phyloP scores from a whole-genome alignment of 2,797 vertebrate genomes.

The Propithecus deckenii region DNA sequence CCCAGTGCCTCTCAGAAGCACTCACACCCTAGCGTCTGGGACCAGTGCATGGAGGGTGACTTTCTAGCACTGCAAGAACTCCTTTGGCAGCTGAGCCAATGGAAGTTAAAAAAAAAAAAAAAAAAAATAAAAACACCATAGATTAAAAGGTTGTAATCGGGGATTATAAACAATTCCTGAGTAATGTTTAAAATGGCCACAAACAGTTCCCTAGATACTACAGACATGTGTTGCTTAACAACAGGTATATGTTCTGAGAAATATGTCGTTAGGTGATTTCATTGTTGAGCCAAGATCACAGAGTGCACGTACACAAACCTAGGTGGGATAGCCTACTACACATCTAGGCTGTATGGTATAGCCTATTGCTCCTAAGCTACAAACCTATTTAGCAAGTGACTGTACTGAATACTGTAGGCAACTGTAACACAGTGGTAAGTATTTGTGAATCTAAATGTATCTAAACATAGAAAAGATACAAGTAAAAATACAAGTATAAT shows the following conservation, averaged over 20 bases:
- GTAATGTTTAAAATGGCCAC: slow-evolving; percentile 17
- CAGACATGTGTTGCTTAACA: background rate
- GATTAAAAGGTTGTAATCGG: background rate
- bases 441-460: background rate
- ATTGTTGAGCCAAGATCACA: background rate
- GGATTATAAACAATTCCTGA: background rate
- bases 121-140: background rate
- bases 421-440: background rate
- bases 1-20: background rate
- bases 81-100: background rate
- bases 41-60: background rate
- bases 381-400: background rate
- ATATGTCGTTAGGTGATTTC: background rate
- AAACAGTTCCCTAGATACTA: background rate
- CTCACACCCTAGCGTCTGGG: background rate
- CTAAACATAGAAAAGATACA: background rate
- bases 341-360: background rate
- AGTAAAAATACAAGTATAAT: background rate
- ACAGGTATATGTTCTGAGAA: background rate
- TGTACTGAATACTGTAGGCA: background rate
- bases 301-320: background rate
- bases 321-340: background rate
- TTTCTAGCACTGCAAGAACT: background rate
- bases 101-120: background rate
- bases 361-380: background rate